phyloP scores from a whole-genome alignment of 2,797 vertebrate species.

The Sphaeramia orbicularis region DNA sequence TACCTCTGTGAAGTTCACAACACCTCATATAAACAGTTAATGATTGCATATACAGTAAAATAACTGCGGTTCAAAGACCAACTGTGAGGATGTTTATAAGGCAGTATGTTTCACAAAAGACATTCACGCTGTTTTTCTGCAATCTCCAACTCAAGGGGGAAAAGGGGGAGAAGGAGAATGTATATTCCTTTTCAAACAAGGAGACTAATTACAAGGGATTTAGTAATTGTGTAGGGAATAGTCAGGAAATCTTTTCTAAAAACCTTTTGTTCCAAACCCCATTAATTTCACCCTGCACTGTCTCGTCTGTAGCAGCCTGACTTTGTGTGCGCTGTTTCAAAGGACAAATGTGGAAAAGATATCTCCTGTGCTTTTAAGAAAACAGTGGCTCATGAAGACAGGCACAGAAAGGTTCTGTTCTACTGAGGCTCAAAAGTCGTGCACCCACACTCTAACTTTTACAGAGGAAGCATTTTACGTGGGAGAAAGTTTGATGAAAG shows the following conservation, averaged over 20 bases:
- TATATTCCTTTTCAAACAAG: constrained; percentile 69
- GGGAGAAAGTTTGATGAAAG: constrained; percentile 46
- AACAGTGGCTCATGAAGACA: constrained; percentile 29
- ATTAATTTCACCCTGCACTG: constrained; percentile 62
- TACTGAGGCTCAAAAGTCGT: constrained; percentile 23
- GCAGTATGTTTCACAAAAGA: constrained; percentile 42
- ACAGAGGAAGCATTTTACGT: constrained; percentile 35
- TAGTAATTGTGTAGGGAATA: constrained; percentile 71
- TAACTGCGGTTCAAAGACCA: constrained; percentile 49
- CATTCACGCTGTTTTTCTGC: constrained; percentile 46
- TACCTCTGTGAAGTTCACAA: constrained; percentile 48
- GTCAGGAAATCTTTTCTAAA: constrained; percentile 64
- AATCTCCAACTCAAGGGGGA: constrained; percentile 47
- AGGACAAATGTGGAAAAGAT: constrained; percentile 56
- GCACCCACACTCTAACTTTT: constrained; percentile 25
- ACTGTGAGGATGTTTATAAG: constrained; percentile 52
- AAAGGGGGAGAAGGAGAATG: constrained; percentile 39
- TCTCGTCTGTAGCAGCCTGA: constrained; percentile 34
- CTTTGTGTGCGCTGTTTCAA: constrained; percentile 49
- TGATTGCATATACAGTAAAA: constrained; percentile 21
- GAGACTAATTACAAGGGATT: constrained; percentile 78
- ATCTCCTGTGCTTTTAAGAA: constrained; percentile 38
- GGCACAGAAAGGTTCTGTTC: constrained; percentile 20
- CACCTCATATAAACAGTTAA: constrained; percentile 61
- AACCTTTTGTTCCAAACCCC: constrained; percentile 71